Percentiles rank a stretch among this genome's conserved stretches.
Evolutionary conservation across 2,888 invertebrate genomes (phyloP).

Genomic region (Drosophila aldrichi): DNA sequence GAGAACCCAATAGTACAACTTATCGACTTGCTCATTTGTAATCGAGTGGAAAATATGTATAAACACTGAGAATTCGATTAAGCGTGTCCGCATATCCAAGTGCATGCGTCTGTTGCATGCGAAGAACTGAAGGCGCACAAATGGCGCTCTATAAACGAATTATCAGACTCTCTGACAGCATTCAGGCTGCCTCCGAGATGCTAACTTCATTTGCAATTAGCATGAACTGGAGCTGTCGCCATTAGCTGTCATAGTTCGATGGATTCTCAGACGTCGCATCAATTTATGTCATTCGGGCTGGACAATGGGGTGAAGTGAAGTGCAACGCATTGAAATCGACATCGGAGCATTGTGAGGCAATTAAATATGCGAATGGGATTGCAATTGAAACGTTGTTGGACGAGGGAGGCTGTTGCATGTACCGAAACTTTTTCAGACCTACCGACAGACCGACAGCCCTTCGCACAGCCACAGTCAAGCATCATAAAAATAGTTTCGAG

Average conservation of each 20-base stretch:
- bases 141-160: background rate
- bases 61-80: background rate
- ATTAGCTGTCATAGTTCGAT: background rate
- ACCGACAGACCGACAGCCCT: background rate
- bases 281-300: background rate
- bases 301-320: background rate
- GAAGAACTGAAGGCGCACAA: background rate
- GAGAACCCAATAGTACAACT: too few species aligned
- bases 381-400: slow-evolving; percentile 12
- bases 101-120: background rate
- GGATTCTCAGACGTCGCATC: background rate
- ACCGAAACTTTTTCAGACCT: background rate
- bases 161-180: background rate
- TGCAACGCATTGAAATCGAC: background rate
- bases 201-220: slow-evolving; percentile 1
- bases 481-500: slow-evolving; percentile 30
- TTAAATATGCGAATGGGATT: slow-evolving; percentile 22
- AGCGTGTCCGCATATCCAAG: background rate
- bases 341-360: slow-evolving; percentile 8
- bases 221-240: background rate
- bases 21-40: background rate
- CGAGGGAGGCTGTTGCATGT: background rate
- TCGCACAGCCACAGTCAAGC: background rate
- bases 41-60: background rate
- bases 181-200: background rate